These are phyloP conservation scores for Eufriesea mexicana DNA, from an alignment of 1,140 invertebrate genomes.

Conservation along the genomic window DNA sequence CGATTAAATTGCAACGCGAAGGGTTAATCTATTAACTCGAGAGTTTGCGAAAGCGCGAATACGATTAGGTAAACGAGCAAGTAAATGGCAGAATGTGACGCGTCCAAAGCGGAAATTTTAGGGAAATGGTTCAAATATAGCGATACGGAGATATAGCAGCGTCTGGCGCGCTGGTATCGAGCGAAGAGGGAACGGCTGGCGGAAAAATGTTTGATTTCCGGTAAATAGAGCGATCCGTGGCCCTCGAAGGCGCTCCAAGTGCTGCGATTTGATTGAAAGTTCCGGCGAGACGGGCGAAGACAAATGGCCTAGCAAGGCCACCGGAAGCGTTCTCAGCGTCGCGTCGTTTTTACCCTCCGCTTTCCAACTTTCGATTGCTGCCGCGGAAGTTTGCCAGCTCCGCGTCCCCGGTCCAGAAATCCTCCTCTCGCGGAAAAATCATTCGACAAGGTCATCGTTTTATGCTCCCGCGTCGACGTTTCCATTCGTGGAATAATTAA, in stretches of 20 bases:
- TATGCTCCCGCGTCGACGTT: not conserved
- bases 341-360: not conserved
- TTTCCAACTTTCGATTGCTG: constrained; percentile 34
- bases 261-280: constrained; percentile 34
- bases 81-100: no score
- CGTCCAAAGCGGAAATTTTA: no score
- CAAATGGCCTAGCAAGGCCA: constrained; percentile 31
- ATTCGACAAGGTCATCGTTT: constrained; percentile 9
- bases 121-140: no score
- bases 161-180: no score
- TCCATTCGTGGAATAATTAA: not conserved
- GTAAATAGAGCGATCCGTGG: not conserved
- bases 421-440: not conserved
- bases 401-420: no score
- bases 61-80: no score
- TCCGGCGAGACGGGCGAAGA: constrained; percentile 14
- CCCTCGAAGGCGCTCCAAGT: not conserved
- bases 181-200: not conserved
- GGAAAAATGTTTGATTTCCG: not conserved
- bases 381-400: constrained; percentile 22
- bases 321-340: constrained; percentile 20
- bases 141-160: no score
- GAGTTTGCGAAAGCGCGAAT: no score
- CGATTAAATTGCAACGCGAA: no score
- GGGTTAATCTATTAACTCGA: no score